Evolutionary conservation across 2,888 invertebrate species (phyloP), one percentile per base, ranked within the genome.

Genomic region (Toxonevra muliebris): DNA sequence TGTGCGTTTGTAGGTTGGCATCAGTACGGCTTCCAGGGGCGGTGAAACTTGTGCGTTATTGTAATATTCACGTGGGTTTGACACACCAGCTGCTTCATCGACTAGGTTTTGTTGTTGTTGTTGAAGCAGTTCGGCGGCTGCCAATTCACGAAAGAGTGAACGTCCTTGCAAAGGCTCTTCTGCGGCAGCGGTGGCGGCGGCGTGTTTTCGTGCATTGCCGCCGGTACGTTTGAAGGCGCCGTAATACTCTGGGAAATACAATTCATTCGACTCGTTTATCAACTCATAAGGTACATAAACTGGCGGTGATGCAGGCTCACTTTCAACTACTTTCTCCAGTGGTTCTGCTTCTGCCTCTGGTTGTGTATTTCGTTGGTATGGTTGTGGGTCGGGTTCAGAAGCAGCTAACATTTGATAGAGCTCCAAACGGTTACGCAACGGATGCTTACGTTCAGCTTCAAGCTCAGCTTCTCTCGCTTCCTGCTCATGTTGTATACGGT

Each of bases 301-400:
- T 0, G 80, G 79, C 1, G 71, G 66, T 1, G 68, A 54, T 13
- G 57, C 80, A 2, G 75, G 73, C 30, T 77, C 74, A 1, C 75
- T 73, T 63, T 77, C 76, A 19, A 80, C 71, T 45, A 77, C 19
- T 10, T 53, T 67, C 57, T 79, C 80, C 71, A 69, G 70, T 74
- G 30, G 71, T 11, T 72, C 73, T 50, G 54, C 53, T 4, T 64
- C 61, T 3, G 70, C 66, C 10, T 70, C 72, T 3, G 67, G 65
- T 17, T 70, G 68, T 8, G 72, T 69, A 17, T 78, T 80, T n/a
- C 82, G 77, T 58, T 81, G 77, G 60, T 74, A 82, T 0, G 82
- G 81, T 66, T 82, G 79, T 1, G 82, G 82, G 76, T 82, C 82
- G n/a, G 82, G 82, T 66, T 82, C 82, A 0, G 82, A 82, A n/a